Conservation (phyloP, 1,140 invertebrate genomes). For the Lepidurus arcticus region DNA sequence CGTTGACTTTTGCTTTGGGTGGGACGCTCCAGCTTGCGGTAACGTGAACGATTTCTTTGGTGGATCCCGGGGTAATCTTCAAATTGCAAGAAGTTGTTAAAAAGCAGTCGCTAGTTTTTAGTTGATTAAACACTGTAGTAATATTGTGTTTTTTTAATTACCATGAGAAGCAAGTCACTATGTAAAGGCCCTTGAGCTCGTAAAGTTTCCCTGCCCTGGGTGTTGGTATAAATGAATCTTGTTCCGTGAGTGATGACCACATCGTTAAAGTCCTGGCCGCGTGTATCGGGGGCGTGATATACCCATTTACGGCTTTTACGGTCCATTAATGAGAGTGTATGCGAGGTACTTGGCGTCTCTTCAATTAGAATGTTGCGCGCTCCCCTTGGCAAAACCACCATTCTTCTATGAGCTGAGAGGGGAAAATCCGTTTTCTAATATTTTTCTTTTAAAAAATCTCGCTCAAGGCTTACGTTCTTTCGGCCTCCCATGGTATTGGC, state of each 20-base stretch:
- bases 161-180: slow-evolving; percentile 54
- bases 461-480: slow-evolving; percentile 47
- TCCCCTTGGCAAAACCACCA: slow-evolving; percentile 33
- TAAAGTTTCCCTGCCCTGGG: slow-evolving; percentile 48
- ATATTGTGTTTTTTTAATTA: slow-evolving; percentile 41
- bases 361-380: slow-evolving; percentile 37
- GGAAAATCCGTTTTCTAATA: background rate
- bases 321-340: slow-evolving; percentile 32
- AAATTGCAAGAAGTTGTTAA: slow-evolving; percentile 10
- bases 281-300: slow-evolving; percentile 24
- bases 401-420: slow-evolving; percentile 5
- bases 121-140: background rate
- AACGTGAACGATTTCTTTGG: slow-evolving; percentile 32
- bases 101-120: slow-evolving; percentile 14
- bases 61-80: slow-evolving; percentile 42
- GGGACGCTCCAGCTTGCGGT: slow-evolving; percentile 35
- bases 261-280: background rate
- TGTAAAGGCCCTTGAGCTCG: slow-evolving; percentile 53
- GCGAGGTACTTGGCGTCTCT: slow-evolving; percentile 43
- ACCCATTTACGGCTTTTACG: slow-evolving; percentile 32
- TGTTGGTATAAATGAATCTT: slow-evolving; percentile 51
- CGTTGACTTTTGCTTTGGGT: slow-evolving; percentile 19
- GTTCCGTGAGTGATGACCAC: slow-evolving; percentile 49
- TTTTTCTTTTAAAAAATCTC: background rate
- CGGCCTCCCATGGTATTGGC: slow-evolving; percentile 48